A percentile compares a stretch with the other conserved stretches of the same genome.
phyloP scores from a whole-genome alignment of 2,113 vertebrate species.

The Arothron firmamentum region DNA sequence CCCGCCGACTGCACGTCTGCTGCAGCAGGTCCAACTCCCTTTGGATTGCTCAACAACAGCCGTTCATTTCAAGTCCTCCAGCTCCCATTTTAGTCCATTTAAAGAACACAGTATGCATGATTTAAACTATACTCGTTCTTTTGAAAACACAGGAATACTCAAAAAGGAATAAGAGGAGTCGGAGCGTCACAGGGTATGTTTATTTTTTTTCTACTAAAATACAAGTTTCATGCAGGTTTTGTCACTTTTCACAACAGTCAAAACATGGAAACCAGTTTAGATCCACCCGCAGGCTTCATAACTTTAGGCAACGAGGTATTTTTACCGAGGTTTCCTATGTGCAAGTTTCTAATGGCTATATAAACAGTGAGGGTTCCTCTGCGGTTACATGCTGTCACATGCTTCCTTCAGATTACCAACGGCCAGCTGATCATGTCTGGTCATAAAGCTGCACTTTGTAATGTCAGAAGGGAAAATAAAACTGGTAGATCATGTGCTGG shows the following conservation, averaged over 20 bases:
- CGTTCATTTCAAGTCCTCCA: conserved; percentile 22
- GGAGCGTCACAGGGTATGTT: conserved; percentile 50
- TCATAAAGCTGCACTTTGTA: conserved; percentile 2
- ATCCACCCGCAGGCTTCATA: conserved; percentile 21
- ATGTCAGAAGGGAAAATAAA: not conserved
- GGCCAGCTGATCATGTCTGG: conserved; percentile 20
- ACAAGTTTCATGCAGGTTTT: conserved; percentile 62
- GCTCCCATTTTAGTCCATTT: not conserved
- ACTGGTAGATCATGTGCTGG: not conserved
- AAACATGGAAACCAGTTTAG: conserved; percentile 43
- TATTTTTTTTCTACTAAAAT: conserved; percentile 66
- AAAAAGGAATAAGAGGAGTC: conserved; percentile 1
- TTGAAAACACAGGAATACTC: not conserved
- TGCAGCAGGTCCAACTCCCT: conserved; percentile 38
- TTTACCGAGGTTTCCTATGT: conserved; percentile 26
- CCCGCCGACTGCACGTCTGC: conserved; percentile 55
- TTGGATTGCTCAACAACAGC: conserved; percentile 29
- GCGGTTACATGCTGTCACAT: conserved; percentile 31
- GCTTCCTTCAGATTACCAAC: conserved; percentile 17
- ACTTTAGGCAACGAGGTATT: conserved; percentile 15
- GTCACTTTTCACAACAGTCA: conserved; percentile 60
- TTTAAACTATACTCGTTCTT: too few relatives aligned
- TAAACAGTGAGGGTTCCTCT: conserved; percentile 24
- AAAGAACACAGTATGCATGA: too few relatives aligned
- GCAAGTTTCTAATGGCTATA: conserved; percentile 35